Base-by-base conservation (phyloP, 1,140 invertebrate genomes). In the Hypothenemus hampei region DNA sequence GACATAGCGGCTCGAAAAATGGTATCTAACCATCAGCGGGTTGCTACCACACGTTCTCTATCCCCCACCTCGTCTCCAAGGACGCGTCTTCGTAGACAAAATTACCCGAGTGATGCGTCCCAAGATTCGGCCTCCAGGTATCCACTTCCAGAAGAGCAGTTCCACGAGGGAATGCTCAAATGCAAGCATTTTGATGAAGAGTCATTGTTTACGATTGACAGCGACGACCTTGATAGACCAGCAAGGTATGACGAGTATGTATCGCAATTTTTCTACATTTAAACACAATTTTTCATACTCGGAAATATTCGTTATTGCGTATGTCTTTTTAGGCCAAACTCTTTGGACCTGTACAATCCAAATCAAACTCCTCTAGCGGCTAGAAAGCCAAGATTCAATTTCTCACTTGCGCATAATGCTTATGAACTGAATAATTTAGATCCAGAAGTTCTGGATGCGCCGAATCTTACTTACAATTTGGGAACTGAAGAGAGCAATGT, bases 1-100 rank as follows among this genome's bases (percentile, higher is more conserved):
- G 87, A 89, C 70, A 74, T 91, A 57, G 86, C 87, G 4, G 81
- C 83, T 7, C 76, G 85, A 24, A 84, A 87, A 60, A 75, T 85
- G 47, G 81, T 82, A 1, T 79, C 83, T 3, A 77, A 78, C 58
- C 21, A 37, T n/a, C 39, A 21, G 20, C 35, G 50, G 11, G 44
- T 31, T 2, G 21, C 21, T 19, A 73, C 77, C 41, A 77, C 78
- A 16, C 80, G 80, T 52, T 77, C 79, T 4, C 73, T 77, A 54
- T 78, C 81, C 7, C 78, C 81, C 5, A 77, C 78, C 18, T 74
- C 82, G 1, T 85, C 83, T 0, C 82, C 81, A 0, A 70, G 82
- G 63, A n/a, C n/a, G n/a, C 78, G 78, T 64, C 71, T 75, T 51
- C 57, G 67, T 11, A 60, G 67, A 4, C 61, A 72, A 65, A 63